phyloP scores from a whole-genome alignment of 2,113 vertebrate genomes.

The Microcebus lehilahytsara region DNA sequence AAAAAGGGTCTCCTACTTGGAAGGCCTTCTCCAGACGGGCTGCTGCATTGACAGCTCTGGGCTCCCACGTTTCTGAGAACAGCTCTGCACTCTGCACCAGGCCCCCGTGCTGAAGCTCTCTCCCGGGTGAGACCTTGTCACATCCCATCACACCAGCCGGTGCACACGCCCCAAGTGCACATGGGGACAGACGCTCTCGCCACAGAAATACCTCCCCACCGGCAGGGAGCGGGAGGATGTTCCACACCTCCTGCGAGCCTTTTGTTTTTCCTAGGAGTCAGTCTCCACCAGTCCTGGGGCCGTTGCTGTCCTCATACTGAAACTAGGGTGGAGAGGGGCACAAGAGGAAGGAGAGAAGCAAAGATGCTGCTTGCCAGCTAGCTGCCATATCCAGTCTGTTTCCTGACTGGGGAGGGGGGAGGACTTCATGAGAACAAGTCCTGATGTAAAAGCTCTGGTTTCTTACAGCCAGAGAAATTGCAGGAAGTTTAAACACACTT shows the following conservation, averaged over 20 bases:
- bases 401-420: not conserved
- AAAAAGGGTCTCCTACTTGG: slow-evolving; percentile 22
- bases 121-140: slow-evolving; percentile 66
- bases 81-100: not conserved
- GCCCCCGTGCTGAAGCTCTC: not conserved
- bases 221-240: not conserved
- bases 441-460: not conserved
- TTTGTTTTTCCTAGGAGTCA: slow-evolving; percentile 50
- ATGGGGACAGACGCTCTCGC: slow-evolving; percentile 39
- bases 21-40: not conserved
- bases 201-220: slow-evolving; percentile 38
- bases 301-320: not conserved
- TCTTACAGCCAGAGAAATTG: slow-evolving; percentile 36
- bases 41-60: not conserved
- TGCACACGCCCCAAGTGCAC: slow-evolving; percentile 35
- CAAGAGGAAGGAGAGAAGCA: not conserved
- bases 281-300: not conserved
- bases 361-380: not conserved
- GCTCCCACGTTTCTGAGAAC: not conserved
- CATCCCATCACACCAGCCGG: slow-evolving; percentile 68
- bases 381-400: not conserved
- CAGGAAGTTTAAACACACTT: not conserved
- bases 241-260: slow-evolving; percentile 29
- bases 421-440: not conserved
- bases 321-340: not conserved